Evolutionary conservation across 2,888 invertebrate genomes (phyloP).

Genomic region (Caenorhabditis panamensis): DNA sequence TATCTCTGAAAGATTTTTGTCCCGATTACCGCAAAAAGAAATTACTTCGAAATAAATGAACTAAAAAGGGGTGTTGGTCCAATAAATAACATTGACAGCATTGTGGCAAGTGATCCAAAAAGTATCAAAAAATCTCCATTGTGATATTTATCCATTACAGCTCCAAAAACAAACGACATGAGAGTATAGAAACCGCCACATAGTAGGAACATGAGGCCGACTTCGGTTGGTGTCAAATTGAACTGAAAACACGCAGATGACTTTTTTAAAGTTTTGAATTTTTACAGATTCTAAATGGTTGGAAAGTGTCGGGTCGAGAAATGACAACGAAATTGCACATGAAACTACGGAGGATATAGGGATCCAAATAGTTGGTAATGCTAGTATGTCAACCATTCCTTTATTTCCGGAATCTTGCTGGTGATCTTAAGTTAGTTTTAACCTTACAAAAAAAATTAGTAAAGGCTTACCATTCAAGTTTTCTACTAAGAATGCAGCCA

Average conservation of each 20-base stretch:
- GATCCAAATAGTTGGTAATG: conserved; percentile 78
- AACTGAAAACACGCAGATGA: no score
- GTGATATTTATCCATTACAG: conserved; percentile 75
- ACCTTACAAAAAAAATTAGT: background rate
- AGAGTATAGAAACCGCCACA: conserved; percentile 80
- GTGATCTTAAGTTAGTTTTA: conserved; percentile 58
- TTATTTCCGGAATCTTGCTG: conserved; percentile 58
- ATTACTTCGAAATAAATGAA: conserved; percentile 40
- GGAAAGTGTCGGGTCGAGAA: conserved; percentile 91
- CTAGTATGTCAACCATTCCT: conserved; percentile 79
- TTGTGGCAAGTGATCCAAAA: conserved; percentile 75
- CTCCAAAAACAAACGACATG: conserved; percentile 79
- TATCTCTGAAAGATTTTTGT: conserved; percentile 73
- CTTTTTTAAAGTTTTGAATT: background rate
- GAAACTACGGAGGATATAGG: conserved; percentile 78
- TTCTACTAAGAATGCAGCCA: conserved; percentile 75
- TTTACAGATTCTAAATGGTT: conserved; percentile 86
- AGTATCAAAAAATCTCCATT: conserved; percentile 77
- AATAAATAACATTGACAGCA: conserved; percentile 80
- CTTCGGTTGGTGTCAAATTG: conserved; percentile 76
- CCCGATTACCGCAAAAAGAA: conserved; percentile 55
- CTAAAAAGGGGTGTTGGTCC: conserved; percentile 80
- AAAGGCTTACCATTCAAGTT: conserved; percentile 67
- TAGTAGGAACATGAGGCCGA: conserved; percentile 80
- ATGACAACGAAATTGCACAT: conserved; percentile 83